Conservation (phyloP, 2,888 invertebrate genomes). For the Argyra leucocephala region DNA sequence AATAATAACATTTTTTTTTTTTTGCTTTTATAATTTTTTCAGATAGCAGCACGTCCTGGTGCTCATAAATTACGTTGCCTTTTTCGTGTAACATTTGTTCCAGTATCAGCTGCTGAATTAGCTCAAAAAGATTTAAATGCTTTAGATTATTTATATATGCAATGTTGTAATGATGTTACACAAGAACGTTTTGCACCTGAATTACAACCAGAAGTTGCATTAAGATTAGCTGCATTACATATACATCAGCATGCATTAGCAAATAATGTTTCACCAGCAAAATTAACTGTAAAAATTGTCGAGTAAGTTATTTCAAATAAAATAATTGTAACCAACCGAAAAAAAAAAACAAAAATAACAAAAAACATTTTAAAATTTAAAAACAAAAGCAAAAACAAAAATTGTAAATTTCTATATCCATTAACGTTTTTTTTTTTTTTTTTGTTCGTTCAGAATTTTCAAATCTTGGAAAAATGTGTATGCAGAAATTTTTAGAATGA, state of each 20-base stretch:
- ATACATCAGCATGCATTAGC: conserved; percentile 82
- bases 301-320: conserved; percentile 60
- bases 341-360: too few relatives aligned
- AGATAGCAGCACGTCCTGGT: conserved; percentile 85
- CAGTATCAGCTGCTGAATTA: conserved; percentile 71
- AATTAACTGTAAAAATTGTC: conserved; percentile 73
- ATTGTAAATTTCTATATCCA: too few relatives aligned
- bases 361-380: too few relatives aligned
- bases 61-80: conserved; percentile 83
- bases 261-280: conserved; percentile 66
- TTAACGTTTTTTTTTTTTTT: too few relatives aligned
- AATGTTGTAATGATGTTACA: conserved; percentile 89
- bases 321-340: too few relatives aligned
- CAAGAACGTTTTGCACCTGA: conserved; percentile 86
- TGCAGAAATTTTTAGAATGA: too few relatives aligned
- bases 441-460: too few relatives aligned
- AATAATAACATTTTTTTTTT: conserved; percentile 15
- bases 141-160: conserved; percentile 80
- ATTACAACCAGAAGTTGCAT: conserved; percentile 75
- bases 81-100: conserved; percentile 82
- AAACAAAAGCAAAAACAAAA: too few relatives aligned
- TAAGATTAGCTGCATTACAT: conserved; percentile 78
- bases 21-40: conserved; percentile 22
- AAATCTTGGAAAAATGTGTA: too few relatives aligned
- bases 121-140: conserved; percentile 75